These are phyloP conservation scores for Chymomyza procnemis DNA, from an alignment of 2,888 invertebrate species.

Conservation along the genomic window DNA sequence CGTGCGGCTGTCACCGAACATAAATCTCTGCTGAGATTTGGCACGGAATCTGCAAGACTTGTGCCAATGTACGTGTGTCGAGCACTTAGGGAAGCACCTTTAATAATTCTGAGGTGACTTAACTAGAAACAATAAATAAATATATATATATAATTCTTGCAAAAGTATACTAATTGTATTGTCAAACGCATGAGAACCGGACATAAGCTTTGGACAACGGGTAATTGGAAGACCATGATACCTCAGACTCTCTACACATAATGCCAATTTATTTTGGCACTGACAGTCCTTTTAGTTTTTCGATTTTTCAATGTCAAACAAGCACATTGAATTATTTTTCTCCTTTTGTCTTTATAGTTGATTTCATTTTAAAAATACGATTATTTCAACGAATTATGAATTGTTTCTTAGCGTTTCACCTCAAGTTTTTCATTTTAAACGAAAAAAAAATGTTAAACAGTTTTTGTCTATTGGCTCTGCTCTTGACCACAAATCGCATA, in stretches of 20 bases:
- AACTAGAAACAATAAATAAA: no score
- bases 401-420: background rate
- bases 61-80: constrained; percentile 2
- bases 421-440: background rate
- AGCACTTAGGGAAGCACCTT: background rate
- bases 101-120: background rate
- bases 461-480: constrained; percentile 28
- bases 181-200: background rate
- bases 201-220: background rate
- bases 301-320: constrained; percentile 16
- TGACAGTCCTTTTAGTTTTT: constrained; percentile 5
- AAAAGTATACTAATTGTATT: background rate
- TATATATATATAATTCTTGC: no score
- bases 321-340: background rate
- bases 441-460: constrained; percentile 44
- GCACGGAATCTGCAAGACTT: background rate
- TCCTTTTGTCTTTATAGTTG: constrained; percentile 9
- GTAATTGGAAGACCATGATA: background rate
- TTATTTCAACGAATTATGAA: background rate
- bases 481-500: constrained; percentile 44
- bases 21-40: background rate
- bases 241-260: background rate
- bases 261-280: constrained; percentile 19
- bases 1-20: background rate
- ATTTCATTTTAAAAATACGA: constrained; percentile 25